Percentiles rank a stretch among this genome's conserved stretches.
phyloP scores from a whole-genome alignment of 1,140 invertebrate genomes.

The Drosophila miranda region DNA sequence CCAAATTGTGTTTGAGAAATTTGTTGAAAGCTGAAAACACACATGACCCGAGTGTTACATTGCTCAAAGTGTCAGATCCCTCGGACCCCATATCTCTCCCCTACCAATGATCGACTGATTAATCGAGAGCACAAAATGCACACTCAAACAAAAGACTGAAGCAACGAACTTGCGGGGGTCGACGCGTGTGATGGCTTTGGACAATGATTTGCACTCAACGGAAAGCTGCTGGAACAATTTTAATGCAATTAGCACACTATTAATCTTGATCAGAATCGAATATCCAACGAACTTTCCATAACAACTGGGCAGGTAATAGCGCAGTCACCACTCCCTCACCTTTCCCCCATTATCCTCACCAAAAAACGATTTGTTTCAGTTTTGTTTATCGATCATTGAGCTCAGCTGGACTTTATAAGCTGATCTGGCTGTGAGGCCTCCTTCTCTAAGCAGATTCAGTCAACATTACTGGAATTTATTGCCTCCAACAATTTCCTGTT shows the following conservation, averaged over 20 bases:
- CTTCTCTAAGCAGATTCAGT: slow-evolving; percentile 4
- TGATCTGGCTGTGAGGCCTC: slow-evolving; percentile 2
- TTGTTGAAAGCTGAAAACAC: slow-evolving; percentile 20
- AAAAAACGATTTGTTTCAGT: slow-evolving; percentile 43
- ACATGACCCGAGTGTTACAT: neutral
- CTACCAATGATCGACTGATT: slow-evolving; percentile 34
- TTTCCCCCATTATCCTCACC: neutral
- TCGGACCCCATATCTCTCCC: too few species aligned
- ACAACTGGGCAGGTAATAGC: slow-evolving; percentile 42
- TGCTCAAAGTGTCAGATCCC: too few species aligned
- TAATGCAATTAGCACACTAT: slow-evolving; percentile 70
- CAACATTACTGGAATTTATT: slow-evolving; percentile 4
- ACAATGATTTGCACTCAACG: slow-evolving; percentile 18
- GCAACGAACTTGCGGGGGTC: slow-evolving; percentile 63
- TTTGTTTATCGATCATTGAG: slow-evolving; percentile 33
- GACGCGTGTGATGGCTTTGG: slow-evolving; percentile 24
- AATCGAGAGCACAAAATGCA: slow-evolving; percentile 25
- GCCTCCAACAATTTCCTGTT: too few species aligned
- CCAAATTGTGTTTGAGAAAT: slow-evolving; percentile 27
- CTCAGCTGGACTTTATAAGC: neutral
- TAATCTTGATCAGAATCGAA: slow-evolving; percentile 62
- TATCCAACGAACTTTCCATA: slow-evolving; percentile 34
- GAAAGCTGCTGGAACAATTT: slow-evolving; percentile 40
- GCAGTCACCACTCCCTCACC: slow-evolving; percentile 21
- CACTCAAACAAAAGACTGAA: slow-evolving; percentile 69